A percentile compares a stretch with the other conserved stretches of the same genome.
Evolutionary conservation across 1,140 invertebrate genomes (phyloP).

Genomic region (Drosophila punjabiensis): DNA sequence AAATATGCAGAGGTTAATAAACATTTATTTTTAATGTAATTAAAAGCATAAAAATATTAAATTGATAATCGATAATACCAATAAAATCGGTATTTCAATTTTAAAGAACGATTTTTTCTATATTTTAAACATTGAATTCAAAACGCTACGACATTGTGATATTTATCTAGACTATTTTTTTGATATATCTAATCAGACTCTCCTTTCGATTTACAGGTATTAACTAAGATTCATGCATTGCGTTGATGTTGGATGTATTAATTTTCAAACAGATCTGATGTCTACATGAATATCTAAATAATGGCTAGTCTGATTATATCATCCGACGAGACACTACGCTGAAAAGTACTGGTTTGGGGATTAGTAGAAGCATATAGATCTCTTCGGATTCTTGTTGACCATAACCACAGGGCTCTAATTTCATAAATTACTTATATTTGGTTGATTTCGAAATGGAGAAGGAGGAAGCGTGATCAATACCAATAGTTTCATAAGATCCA

Average conservation of each 20-base stretch:
- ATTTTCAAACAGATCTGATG: not conserved
- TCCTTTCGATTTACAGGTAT: not conserved
- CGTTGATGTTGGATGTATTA: not conserved
- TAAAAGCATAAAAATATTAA: too few relatives aligned
- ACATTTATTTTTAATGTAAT: too few relatives aligned
- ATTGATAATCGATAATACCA: too few relatives aligned
- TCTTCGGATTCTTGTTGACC: slow-evolving; percentile 36
- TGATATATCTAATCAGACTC: not conserved
- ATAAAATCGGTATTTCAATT: too few relatives aligned
- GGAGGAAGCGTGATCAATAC: slow-evolving; percentile 45
- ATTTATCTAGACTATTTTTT: too few relatives aligned
- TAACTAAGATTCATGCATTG: slow-evolving; percentile 24
- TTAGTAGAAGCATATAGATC: slow-evolving; percentile 62
- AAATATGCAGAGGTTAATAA: too few relatives aligned
- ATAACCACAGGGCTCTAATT: slow-evolving; percentile 46
- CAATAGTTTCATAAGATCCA: slow-evolving; percentile 37
- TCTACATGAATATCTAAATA: slow-evolving; percentile 11
- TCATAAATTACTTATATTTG: slow-evolving; percentile 14
- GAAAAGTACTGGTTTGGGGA: slow-evolving; percentile 16
- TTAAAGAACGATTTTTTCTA: too few relatives aligned
- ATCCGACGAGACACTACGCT: slow-evolving; percentile 8
- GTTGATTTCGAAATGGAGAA: slow-evolving; percentile 23
- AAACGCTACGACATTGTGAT: too few relatives aligned
- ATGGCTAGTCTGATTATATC: not conserved
- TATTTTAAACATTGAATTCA: too few relatives aligned